Evolutionary conservation across 1,140 invertebrate species (phyloP).

Genomic region (Drosophila nigrodunni): DNA sequence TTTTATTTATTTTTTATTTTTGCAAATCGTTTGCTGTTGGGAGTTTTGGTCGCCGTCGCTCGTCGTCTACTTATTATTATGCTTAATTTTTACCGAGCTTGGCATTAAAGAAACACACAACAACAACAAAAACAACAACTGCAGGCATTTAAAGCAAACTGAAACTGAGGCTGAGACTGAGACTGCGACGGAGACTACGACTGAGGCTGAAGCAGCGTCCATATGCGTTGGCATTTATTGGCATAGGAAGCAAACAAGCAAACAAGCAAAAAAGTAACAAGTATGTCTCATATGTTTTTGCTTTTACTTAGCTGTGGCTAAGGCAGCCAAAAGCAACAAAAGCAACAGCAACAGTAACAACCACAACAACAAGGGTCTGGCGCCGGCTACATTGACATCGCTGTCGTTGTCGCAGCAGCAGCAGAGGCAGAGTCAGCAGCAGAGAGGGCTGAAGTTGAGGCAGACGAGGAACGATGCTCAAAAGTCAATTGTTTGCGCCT

Average conservation of each 20-base stretch:
- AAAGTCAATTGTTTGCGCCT: constrained; percentile 79
- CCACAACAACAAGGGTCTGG: constrained; percentile 38
- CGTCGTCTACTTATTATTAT: constrained; percentile 76
- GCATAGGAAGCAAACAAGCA: constrained; percentile 60
- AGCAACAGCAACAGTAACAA: constrained; percentile 30
- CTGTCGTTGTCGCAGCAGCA: constrained; percentile 5
- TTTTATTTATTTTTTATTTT: constrained; percentile 2
- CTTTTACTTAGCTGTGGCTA: constrained; percentile 70
- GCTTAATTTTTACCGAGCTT: constrained; percentile 67
- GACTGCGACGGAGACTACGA: constrained; percentile 31
- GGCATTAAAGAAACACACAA: constrained; percentile 35
- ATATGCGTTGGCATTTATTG: constrained; percentile 63
- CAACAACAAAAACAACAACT: constrained; percentile 43
- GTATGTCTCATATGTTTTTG: constrained; percentile 78
- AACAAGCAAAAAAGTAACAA: constrained; percentile 63
- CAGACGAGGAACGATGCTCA: constrained; percentile 49
- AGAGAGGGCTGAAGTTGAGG: constrained; percentile 26
- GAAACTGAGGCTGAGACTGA: background rate
- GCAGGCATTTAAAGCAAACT: constrained; percentile 61
- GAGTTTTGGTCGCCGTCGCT: constrained; percentile 48
- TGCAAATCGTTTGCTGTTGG: constrained; percentile 44
- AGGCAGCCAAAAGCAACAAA: constrained; percentile 51
- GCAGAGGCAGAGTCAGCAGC: constrained; percentile 6
- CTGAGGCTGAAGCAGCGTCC: constrained; percentile 43
- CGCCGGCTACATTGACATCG: constrained; percentile 47